These are phyloP conservation scores for Pegoplata infirma DNA, from an alignment of 2,888 invertebrate species.

Conservation along the genomic window DNA sequence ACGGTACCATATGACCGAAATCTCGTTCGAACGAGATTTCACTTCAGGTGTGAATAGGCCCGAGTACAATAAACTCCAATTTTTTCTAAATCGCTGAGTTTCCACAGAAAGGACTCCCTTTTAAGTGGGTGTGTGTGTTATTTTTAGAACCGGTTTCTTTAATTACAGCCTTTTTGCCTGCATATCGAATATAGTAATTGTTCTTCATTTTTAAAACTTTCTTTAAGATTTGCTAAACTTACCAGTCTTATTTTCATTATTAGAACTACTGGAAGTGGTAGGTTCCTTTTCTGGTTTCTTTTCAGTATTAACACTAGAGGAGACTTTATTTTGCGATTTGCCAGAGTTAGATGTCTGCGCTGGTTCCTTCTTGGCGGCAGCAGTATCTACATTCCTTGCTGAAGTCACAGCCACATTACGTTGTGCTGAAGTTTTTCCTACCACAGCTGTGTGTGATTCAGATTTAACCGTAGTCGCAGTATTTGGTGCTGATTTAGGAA, in stretches of 20 bases:
- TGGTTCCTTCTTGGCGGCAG: slow-evolving; percentile 17
- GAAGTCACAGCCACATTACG: slow-evolving; percentile 15
- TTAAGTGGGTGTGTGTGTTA: too few species aligned
- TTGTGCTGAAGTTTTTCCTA: not conserved
- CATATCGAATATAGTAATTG: too few species aligned
- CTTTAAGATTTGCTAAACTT: not conserved
- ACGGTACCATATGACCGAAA: too few species aligned
- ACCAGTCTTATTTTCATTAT: slow-evolving; percentile 47
- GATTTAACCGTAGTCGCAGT: not conserved
- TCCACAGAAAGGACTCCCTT: too few species aligned
- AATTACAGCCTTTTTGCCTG: too few species aligned
- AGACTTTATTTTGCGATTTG: slow-evolving; percentile 26
- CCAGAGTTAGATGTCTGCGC: not conserved
- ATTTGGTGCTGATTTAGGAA: not conserved
- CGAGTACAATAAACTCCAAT: too few species aligned
- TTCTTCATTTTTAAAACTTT: too few species aligned
- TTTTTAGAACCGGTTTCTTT: too few species aligned
- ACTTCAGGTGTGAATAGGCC: too few species aligned
- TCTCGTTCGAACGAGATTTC: too few species aligned
- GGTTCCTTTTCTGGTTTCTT: slow-evolving; percentile 14
- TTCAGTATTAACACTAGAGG: not conserved
- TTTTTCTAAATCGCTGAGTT: too few species aligned
- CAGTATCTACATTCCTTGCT: slow-evolving; percentile 7
- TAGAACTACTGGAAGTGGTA: not conserved
- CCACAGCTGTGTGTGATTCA: not conserved